A percentile compares a stretch with the other conserved stretches of the same genome.
Evolutionary conservation across 2,888 invertebrate genomes (phyloP).

Genomic region (Blastobasis lacticolella): DNA sequence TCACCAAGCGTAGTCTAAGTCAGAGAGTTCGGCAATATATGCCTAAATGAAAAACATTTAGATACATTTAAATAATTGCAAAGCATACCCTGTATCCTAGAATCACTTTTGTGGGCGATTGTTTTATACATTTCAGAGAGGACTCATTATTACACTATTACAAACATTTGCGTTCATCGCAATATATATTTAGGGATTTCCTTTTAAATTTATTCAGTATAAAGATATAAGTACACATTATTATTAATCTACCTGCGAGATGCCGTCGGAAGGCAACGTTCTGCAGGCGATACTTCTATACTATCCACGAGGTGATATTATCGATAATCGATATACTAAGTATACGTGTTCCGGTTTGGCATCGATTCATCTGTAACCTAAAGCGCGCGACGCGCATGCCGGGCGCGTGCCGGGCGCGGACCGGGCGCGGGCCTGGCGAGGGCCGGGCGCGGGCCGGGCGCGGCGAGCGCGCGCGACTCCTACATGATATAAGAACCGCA

Average conservation of each 20-base stretch:
- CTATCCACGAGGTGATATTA: constrained; percentile 63
- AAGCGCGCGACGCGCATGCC: constrained; percentile 32
- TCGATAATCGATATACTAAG: constrained; percentile 61
- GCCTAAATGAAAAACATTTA: constrained; percentile 73
- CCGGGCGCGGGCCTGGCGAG: constrained; percentile 12
- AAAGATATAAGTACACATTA: constrained; percentile 63
- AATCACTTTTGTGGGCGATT: constrained; percentile 82
- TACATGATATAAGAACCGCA: not conserved
- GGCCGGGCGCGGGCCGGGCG: not conserved
- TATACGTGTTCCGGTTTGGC: constrained; percentile 69
- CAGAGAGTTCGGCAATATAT: constrained; percentile 50
- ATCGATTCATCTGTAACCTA: constrained; percentile 64
- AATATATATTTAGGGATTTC: constrained; percentile 56
- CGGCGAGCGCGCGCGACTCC: too few species aligned
- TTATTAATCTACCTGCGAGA: constrained; percentile 43
- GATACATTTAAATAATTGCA: constrained; percentile 89
- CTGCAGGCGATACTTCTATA: constrained; percentile 50
- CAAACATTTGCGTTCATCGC: constrained; percentile 60
- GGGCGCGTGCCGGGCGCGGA: constrained; percentile 29
- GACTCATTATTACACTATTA: constrained; percentile 58
- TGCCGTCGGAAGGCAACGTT: constrained; percentile 21
- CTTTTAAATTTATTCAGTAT: constrained; percentile 56
- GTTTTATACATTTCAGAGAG: constrained; percentile 68
- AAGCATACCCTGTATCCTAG: constrained; percentile 96
- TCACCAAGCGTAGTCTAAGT: constrained; percentile 35